Base-by-base conservation (phyloP, 2,888 invertebrate species). In the Lysandra coridon region DNA sequence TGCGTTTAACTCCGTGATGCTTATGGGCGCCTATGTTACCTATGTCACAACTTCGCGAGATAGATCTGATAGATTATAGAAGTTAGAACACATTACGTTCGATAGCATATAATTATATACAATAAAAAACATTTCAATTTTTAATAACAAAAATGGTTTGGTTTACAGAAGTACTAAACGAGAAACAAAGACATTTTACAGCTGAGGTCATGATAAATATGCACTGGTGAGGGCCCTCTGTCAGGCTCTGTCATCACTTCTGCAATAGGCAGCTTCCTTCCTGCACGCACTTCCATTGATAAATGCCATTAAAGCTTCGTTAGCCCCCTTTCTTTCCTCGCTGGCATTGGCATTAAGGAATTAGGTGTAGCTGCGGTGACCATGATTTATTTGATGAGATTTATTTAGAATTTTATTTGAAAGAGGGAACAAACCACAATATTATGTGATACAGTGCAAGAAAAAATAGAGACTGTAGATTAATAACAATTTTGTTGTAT, bases 311-410 rank as follows among this genome's bases (percentile, higher is more conserved):
- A 82, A 82, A 73, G 82, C 81, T 82, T 80, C 82, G 84, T 83
- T 84, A 84, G 80, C 81, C 83, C 83, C 85, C 85, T 85, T 85
- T 84, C 84, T 85, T 83, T 83, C 81, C 81, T 81, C 81, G 83
- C 81, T 84, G 84, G 84, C 84, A 84, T 84, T 84, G 84, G 83
- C 85, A 85, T 83, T 84, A 81, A 82, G 81, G 83, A 82, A 83
- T 84, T 83, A 84, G 82, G 82, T 82, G 80, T 44, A 17, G 57
- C 77, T 78, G 44, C 53, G 78, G 78, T 79, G 60, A 57, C 82
- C 80, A 82, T 76, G 40, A 74, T 60, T 73, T 44, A 4, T 37
- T n/a, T 73, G 12, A 12, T 64, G 12, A 23, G 30, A 30, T 12
- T 12, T 64, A 2, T 57, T 57, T 49, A 49, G 49, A 57, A 17